Evolutionary conservation across 2,888 invertebrate species (phyloP).

Genomic region (Uropetala carovei): DNA sequence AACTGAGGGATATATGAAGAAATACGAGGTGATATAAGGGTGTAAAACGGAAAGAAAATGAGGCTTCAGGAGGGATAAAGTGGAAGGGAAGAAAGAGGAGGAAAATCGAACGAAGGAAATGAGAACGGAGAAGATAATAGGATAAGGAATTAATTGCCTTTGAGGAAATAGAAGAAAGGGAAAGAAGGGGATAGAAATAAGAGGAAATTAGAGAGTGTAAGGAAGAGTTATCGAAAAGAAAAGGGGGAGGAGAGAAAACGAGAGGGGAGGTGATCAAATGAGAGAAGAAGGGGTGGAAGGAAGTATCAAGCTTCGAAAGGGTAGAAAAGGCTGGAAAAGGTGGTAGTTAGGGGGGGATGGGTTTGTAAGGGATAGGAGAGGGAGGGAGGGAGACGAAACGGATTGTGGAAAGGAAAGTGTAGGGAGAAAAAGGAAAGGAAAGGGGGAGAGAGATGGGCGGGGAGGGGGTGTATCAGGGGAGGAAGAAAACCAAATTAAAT

Average conservation of each 20-base stretch:
- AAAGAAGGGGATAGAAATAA: background rate
- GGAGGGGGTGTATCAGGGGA: background rate
- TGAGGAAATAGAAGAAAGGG: background rate
- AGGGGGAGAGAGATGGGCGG: background rate
- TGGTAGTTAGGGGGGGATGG: background rate
- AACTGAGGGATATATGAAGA: no score
- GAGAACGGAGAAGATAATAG: background rate
- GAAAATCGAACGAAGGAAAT: background rate
- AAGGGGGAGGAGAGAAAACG: background rate
- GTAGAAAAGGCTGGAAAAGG: background rate
- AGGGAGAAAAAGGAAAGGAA: background rate
- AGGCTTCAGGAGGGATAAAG: no score
- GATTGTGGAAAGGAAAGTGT: background rate
- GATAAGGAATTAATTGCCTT: background rate
- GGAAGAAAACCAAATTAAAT: slow-evolving; percentile 5
- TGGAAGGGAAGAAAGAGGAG: background rate
- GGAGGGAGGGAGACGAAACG: background rate
- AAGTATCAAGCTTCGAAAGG: background rate
- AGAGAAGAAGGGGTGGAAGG: background rate
- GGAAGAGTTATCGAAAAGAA: background rate
- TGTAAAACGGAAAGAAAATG: no score
- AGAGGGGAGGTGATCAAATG: background rate
- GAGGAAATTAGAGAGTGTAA: background rate
- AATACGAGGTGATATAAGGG: no score
- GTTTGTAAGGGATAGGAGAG: background rate